These are phyloP conservation scores for Atrina japonica DNA, from an alignment of 2,888 invertebrate species.

Conservation along the genomic window DNA sequence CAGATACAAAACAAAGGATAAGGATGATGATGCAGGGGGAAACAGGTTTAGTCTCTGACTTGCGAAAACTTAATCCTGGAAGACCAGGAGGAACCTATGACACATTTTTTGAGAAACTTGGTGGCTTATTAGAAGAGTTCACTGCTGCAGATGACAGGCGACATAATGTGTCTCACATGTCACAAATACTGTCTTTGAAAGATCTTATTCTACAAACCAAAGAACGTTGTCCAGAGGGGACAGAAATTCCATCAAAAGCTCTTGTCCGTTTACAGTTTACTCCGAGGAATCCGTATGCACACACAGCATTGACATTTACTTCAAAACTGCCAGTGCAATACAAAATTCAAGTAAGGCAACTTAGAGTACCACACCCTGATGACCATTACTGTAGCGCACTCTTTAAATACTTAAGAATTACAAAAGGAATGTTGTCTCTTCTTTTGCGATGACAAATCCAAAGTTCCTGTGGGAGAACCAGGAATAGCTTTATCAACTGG, in stretches of 20 bases:
- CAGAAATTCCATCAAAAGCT: slow-evolving; percentile 46
- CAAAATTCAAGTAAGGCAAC: slow-evolving; percentile 34
- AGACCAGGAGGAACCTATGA: slow-evolving; percentile 37
- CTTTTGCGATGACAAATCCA: slow-evolving; percentile 36
- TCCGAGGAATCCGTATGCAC: slow-evolving; percentile 36
- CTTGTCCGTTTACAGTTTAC: slow-evolving; percentile 42
- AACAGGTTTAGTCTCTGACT: slow-evolving; percentile 35
- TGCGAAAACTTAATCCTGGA: slow-evolving; percentile 47
- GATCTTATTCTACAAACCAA: slow-evolving; percentile 41
- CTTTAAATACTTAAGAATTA: slow-evolving; percentile 24
- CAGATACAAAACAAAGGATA: slow-evolving; percentile 34
- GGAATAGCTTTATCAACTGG: slow-evolving; percentile 23
- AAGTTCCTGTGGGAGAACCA: slow-evolving; percentile 29
- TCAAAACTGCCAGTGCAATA: slow-evolving; percentile 29
- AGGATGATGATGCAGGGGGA: slow-evolving; percentile 40
- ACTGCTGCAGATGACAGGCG: slow-evolving; percentile 46
- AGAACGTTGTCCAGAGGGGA: slow-evolving; percentile 44
- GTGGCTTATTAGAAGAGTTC: slow-evolving; percentile 17
- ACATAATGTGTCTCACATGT: slow-evolving; percentile 34
- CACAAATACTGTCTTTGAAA: slow-evolving; percentile 35
- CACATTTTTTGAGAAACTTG: slow-evolving; percentile 38
- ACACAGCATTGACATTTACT: slow-evolving; percentile 38
- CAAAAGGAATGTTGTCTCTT: slow-evolving; percentile 11
- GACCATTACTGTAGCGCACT: slow-evolving; percentile 22
- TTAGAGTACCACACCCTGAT: slow-evolving; percentile 22